Conservation (phyloP, 2,113 vertebrate genomes). For the Paradisaea rubra region DNA sequence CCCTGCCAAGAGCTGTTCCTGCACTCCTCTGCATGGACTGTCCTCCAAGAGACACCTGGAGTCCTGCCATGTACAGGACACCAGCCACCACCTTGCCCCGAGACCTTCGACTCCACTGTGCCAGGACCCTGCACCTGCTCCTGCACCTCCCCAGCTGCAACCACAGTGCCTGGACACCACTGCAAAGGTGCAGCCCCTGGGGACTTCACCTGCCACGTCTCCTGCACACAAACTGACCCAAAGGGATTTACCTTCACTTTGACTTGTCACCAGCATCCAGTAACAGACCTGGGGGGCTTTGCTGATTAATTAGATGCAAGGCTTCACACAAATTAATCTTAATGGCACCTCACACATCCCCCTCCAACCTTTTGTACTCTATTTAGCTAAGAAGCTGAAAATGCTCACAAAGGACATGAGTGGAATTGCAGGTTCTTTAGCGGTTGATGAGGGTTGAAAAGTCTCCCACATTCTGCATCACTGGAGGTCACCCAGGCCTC, state of each 20-base stretch:
- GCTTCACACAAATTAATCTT: conserved; percentile 36
- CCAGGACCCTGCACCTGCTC: background rate
- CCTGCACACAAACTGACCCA: background rate
- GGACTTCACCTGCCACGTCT: background rate
- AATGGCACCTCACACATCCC: background rate
- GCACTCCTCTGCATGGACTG: rapidly evolving
- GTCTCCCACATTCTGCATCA: background rate
- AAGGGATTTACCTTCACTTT: background rate
- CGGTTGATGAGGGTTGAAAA: background rate
- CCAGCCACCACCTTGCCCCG: rapidly evolving
- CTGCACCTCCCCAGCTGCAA: background rate
- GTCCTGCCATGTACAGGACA: rapidly evolving
- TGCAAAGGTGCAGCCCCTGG: background rate
- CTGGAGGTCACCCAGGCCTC: background rate
- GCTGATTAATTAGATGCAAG: conserved; percentile 32
- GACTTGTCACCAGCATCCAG: background rate
- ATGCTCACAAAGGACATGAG: background rate
- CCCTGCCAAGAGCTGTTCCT: background rate
- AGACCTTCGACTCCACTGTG: rapidly evolving
- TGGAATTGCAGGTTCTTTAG: background rate
- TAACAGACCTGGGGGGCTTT: background rate
- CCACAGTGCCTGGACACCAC: background rate
- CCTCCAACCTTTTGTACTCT: background rate
- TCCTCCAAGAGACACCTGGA: background rate
- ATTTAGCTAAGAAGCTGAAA: background rate